Base-by-base conservation (phyloP, 92 coral and sea anemone genomes). In the Siderastrea siderea region DNA sequence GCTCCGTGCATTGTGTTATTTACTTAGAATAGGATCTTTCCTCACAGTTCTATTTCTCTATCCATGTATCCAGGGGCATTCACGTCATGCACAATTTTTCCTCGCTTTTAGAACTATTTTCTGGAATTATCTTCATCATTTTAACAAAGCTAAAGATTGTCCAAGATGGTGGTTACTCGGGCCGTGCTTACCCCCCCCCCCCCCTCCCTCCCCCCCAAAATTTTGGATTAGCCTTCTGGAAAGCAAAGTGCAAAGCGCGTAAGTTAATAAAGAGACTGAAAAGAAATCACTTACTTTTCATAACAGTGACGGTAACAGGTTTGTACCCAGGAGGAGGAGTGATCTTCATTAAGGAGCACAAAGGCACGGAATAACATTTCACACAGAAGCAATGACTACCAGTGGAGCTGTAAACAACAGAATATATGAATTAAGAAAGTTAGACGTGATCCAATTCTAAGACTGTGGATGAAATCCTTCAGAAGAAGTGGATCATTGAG, bases 341-440 rank as follows among this genome's bases (percentile, higher is more conserved):
- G 45, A 95, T 93, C 66, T 91, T 88, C 50, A 83, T 84, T 62
- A 87, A 89, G 14, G 80, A 62, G 75, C 98, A 95, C 43, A 89
- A 80, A 66, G 77, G 71, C 69, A 59, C 43, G 19, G 91, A 88
- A 43, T 68, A 79, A 68, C 98, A 95, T 52, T 74, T 88, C 61
- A 95, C 94, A 80, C 98, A 95, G 88, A 90, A 95, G 49, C 96
- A 95, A 89, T 89, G 89, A n/a, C 87, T 84, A 43, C 61, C 61
- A 3, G 12, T 55, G 9, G 61, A 3, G 10, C 9, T 55, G 61
- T 5, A 2, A 7, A 55, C 12, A 7, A 55, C 10, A 14, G 12
- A 2, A 14, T 55, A 7, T 2, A 55, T 11, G 61, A 7, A 7
- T 11, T 55, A 2, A 7, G 8, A 55, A 55, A 0, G 7, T 55